Base-by-base conservation (phyloP, 2,113 vertebrate genomes). In the Himantopus leucocephalus region DNA sequence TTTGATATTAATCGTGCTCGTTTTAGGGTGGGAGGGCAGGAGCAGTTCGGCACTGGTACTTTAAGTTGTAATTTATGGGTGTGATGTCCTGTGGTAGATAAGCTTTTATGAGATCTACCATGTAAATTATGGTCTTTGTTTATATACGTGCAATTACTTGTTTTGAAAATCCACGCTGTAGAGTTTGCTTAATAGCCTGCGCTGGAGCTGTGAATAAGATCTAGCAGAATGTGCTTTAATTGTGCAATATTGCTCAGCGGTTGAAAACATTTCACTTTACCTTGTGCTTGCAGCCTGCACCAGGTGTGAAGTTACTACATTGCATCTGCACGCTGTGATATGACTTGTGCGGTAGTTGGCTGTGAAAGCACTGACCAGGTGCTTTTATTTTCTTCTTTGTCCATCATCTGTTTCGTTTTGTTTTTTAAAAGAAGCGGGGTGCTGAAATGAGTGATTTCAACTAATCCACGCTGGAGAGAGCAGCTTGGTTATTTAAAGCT, bases 71-170 rank as follows among this genome's bases (percentile, higher is more conserved):
- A 95, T 96, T 97, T 78, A 95, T 39, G 53, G 60, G 87, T 93
- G 85, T 91, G 96, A 97, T 52, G 56, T 96, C 85, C 74, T 15
- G 30, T 0, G 16, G 68, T 39, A 94, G 93, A 90, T 97, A 96
- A 94, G 88, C 89, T 97, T 90, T 94, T 93, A 91, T 93, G 85
- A 78, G 88, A 91, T 84, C 82, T 88, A 92, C 92, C 55, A 10
- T 64, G 92, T 92, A 89, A 97, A 97, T 98, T 72, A 96, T 18
- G 73, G 72, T 82, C 81, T 95, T 68, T 96, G 83, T 95, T 97
- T 97, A 91, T 93, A 26, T 92, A 85, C 8, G 22, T 96, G 96
- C 92, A 91, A 22, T 97, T 95, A 89, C 93, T 96, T 96, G 96
- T 95, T 97, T 96, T 83, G 93, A 71, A 94, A 91, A 64, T 93